These are phyloP conservation scores for Oryzaephilus surinamensis DNA, from an alignment of 1,140 invertebrate species.

Conservation along the genomic window DNA sequence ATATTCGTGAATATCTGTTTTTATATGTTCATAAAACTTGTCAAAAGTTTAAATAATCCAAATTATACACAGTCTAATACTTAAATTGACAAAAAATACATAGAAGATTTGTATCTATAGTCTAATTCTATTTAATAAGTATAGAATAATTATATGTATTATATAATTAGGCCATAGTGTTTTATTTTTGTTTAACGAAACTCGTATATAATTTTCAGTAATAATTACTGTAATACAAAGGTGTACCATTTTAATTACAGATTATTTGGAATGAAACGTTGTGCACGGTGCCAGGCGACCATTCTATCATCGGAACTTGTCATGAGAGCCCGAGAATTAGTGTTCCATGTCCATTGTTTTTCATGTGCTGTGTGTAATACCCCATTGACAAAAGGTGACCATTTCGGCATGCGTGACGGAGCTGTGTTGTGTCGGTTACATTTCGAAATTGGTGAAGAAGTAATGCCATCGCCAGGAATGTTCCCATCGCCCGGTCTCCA, in stretches of 20 bases:
- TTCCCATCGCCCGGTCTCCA: constrained; percentile 44
- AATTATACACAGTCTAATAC: too few relatives aligned
- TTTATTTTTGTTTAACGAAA: constrained; percentile 1
- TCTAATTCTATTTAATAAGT: too few relatives aligned
- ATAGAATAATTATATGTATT: too few relatives aligned
- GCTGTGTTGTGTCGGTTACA: constrained; percentile 61
- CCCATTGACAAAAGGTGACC: constrained; percentile 78
- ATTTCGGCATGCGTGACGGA: constrained; percentile 83
- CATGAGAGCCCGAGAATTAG: constrained; percentile 85
- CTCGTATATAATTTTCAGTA: too few relatives aligned
- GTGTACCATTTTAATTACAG: constrained; percentile 41
- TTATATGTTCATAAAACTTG: too few relatives aligned
- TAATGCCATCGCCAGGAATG: constrained; percentile 51
- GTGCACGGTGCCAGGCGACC: constrained; percentile 78
- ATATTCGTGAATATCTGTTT: too few relatives aligned
- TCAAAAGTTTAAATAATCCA: too few relatives aligned
- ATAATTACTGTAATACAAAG: too few relatives aligned
- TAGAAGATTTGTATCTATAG: too few relatives aligned
- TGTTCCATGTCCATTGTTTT: constrained; percentile 94
- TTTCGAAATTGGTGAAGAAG: constrained; percentile 60
- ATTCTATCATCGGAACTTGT: constrained; percentile 90
- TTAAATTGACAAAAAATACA: too few relatives aligned
- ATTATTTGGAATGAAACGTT: constrained; percentile 72
- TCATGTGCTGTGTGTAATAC: constrained; percentile 84
- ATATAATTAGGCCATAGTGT: too few relatives aligned